phyloP scores from a whole-genome alignment of 2,888 invertebrate genomes.

The Plagiodera versicolora region DNA sequence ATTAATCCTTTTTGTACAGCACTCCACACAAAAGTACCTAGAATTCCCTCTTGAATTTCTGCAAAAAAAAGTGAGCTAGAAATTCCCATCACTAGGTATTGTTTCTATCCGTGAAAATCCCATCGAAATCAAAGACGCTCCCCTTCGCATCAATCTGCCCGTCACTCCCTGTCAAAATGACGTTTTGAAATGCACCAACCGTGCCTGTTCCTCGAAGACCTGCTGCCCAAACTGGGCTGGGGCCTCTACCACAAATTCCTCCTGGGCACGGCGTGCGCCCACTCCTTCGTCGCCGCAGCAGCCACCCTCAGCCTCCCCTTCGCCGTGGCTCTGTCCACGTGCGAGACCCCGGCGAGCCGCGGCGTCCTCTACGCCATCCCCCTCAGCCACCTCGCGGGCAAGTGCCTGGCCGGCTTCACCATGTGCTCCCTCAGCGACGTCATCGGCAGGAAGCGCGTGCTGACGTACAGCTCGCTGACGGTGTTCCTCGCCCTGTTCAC shows the following conservation, averaged over 20 bases:
- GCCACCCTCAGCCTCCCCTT: slow-evolving; percentile 43
- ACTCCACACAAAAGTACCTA: too few relatives aligned
- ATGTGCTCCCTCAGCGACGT: slow-evolving; percentile 50
- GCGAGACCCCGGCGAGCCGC: slow-evolving; percentile 35
- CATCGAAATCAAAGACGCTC: too few relatives aligned
- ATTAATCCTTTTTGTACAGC: too few relatives aligned
- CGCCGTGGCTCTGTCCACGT: slow-evolving; percentile 46
- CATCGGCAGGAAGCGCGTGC: slow-evolving; percentile 50
- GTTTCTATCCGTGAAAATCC: too few relatives aligned
- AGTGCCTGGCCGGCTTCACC: slow-evolving; percentile 48
- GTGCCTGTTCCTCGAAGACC: slow-evolving; percentile 24
- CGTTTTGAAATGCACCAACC: too few relatives aligned
- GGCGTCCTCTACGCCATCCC: slow-evolving; percentile 33
- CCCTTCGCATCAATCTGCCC: too few relatives aligned
- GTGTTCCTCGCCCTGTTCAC: slow-evolving; percentile 51
- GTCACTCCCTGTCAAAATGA: too few relatives aligned
- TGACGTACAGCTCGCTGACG: slow-evolving; percentile 48
- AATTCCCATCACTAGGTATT: too few relatives aligned
- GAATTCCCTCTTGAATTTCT: too few relatives aligned
- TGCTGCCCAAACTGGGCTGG: slow-evolving; percentile 40
- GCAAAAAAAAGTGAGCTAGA: too few relatives aligned
- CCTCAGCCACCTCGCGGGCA: slow-evolving; percentile 44
- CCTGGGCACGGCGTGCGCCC: slow-evolving; percentile 40
- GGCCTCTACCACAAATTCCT: slow-evolving; percentile 49
- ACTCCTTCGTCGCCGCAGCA: slow-evolving; percentile 40